A percentile compares a stretch with the other conserved stretches of the same genome.
Conservation (phyloP, 1,140 invertebrate species). For the Drosophila pallidifrons region DNA sequence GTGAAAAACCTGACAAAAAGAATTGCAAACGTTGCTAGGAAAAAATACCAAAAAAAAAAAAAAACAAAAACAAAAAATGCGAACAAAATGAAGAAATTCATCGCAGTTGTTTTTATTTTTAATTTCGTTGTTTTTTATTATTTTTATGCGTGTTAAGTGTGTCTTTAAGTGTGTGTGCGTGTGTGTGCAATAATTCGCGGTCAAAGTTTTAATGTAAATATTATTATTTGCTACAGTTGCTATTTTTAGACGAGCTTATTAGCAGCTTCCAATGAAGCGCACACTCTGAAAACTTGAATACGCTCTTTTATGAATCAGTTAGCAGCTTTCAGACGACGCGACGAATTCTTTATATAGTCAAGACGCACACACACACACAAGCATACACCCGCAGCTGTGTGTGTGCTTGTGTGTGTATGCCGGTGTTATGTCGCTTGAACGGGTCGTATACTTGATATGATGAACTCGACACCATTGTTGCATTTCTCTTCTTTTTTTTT, state of each 20-base stretch:
- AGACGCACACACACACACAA: background rate
- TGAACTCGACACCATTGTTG: constrained; percentile 40
- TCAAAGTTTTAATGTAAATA: constrained; percentile 55
- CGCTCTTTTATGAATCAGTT: constrained; percentile 68
- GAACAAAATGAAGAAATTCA: background rate
- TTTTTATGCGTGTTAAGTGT: background rate
- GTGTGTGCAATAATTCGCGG: constrained; percentile 38
- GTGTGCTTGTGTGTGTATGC: constrained; percentile 39
- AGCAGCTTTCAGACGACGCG: constrained; percentile 50
- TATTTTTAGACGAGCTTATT: constrained; percentile 67
- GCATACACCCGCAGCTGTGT: constrained; percentile 1
- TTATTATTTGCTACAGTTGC: constrained; percentile 48
- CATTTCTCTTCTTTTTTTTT: background rate
- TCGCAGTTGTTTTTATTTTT: constrained; percentile 3
- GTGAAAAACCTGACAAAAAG: background rate
- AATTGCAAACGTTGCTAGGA: background rate
- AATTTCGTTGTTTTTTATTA: constrained; percentile 8
- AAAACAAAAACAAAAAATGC: background rate
- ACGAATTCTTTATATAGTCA: constrained; percentile 25
- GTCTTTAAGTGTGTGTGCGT: constrained; percentile 4
- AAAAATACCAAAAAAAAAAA: background rate
- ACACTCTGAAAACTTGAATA: constrained; percentile 35
- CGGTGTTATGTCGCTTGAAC: constrained; percentile 25
- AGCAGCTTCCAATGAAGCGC: constrained; percentile 60
- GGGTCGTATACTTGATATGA: constrained; percentile 70